phyloP scores from a whole-genome alignment of 2,113 vertebrate genomes.

The Laticauda colubrina region DNA sequence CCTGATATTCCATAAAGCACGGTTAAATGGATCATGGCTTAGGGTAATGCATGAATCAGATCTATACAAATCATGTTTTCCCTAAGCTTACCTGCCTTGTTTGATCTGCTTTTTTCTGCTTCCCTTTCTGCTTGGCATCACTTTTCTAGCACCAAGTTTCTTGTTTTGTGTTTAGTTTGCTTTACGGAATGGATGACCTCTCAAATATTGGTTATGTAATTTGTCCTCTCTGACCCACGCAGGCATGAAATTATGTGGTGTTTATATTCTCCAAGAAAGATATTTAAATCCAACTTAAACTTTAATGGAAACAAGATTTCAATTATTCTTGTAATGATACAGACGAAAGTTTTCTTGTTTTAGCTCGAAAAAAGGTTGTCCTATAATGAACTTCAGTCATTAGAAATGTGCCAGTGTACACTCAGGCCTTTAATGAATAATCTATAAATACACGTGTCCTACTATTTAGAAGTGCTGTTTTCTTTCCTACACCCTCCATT shows the following conservation, averaged over 20 bases:
- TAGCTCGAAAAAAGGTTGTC: conserved; percentile 46
- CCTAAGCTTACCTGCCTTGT: neutral
- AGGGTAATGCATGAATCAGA: neutral
- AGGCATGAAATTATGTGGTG: conserved; percentile 54
- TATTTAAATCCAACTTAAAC: conserved; percentile 50
- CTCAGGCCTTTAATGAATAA: conserved; percentile 55
- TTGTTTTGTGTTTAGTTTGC: neutral
- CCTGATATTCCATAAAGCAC: neutral
- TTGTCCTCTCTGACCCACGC: conserved; percentile 43
- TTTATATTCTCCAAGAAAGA: conserved; percentile 46
- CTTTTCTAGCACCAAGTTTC: neutral
- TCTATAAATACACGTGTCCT: conserved; percentile 41
- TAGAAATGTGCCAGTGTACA: conserved; percentile 44
- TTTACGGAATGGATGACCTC: conserved; percentile 1
- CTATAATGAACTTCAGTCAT: conserved; percentile 46
- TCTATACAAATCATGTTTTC: neutral
- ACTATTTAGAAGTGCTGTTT: conserved; percentile 33
- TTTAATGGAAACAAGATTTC: conserved; percentile 59
- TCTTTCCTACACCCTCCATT: conserved; percentile 43
- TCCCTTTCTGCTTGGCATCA: neutral
- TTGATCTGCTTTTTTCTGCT: neutral
- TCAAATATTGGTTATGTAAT: conserved; percentile 28
- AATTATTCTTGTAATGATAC: conserved; percentile 48
- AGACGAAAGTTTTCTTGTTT: conserved; percentile 54
- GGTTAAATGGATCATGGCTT: neutral